Conservation (phyloP, 2,113 vertebrate genomes). For the Ictidomys tridecemlineatus region DNA sequence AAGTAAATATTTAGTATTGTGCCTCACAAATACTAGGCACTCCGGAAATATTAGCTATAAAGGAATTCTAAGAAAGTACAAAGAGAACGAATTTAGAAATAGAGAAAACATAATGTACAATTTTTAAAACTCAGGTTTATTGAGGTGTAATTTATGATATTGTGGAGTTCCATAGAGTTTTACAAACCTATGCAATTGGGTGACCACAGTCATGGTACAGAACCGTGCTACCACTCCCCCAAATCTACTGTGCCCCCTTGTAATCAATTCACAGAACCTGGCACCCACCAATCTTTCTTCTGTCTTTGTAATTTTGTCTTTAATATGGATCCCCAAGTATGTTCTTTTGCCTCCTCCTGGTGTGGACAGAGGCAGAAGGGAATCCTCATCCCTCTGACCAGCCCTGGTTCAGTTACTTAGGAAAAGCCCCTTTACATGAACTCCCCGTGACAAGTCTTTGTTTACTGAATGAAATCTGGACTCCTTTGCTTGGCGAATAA, state of each 20-base stretch:
- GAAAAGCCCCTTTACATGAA: not conserved
- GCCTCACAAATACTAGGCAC: not conserved
- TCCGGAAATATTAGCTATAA: not conserved
- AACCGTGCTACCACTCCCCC: not conserved
- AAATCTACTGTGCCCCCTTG: not conserved
- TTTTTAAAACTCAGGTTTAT: not conserved
- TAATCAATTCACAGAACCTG: not conserved
- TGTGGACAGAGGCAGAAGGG: not conserved
- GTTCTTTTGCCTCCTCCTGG: not conserved
- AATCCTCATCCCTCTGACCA: not conserved
- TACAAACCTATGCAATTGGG: not conserved
- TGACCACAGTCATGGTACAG: not conserved
- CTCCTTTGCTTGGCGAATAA: not conserved
- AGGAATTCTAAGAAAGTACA: constrained; percentile 22
- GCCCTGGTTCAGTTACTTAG: not conserved
- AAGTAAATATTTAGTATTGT: not conserved
- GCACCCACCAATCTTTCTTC: not conserved
- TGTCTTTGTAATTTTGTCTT: not conserved
- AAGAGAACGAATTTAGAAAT: constrained; percentile 18
- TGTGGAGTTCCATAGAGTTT: not conserved
- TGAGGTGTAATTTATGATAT: not conserved
- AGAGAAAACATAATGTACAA: not conserved
- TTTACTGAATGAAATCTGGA: not conserved
- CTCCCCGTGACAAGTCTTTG: not conserved
- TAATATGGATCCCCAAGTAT: not conserved